Evolutionary conservation across 35 echinoderm and acorn worm species (phyloP), one percentile per base, ranked within the genome.

Genomic region (Apostichopus parvimensis): DNA sequence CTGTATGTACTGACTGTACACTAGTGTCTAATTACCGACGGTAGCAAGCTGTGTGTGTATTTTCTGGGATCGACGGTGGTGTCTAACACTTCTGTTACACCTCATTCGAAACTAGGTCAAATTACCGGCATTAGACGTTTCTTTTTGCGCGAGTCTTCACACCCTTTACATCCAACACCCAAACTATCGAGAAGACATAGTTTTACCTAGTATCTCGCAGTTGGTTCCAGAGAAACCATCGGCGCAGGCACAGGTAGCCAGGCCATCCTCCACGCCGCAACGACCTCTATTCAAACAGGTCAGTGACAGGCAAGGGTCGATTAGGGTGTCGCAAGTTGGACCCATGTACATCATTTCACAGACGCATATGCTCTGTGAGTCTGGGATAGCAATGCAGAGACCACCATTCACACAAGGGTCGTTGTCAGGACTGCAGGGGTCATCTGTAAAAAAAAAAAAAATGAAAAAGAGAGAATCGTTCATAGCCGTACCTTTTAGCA

Each of bases 171-270:
- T 45, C 34, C 34, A 75, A 17, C 71, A 75, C 71, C 14, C 14
- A 14, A 14, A 75, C 71, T 22, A 75, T 75, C 71, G 4, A 75
- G 21, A 22, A 14, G 21, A 17, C 71, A 75, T 75, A 22, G 21
- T 22, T 75, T 22, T 45, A 92, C 91, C 78, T 52, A 53, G 57
- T 24, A 66, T 65, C 70, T 92, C 79, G 54, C 91, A 92, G 28
- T 18, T 92, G 8, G 13, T 54, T 18, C 91, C 91, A 10, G 53
- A 45, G 26, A 68, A 92, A 8, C 79, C 91, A 0, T 25, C 80
- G 8, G 11, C 21, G 23, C 91, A 92, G 4, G 59, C 8, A 56
- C 91, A 92, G 6, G 14, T 8, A 54, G 79, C 61, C 6, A 9
- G 15, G 11, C 9, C 77, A 6, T 57, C 25, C 55, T 22, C 57